Evolutionary conservation across 2,797 vertebrate genomes (phyloP).

Genomic region (Alcedo atthis): DNA sequence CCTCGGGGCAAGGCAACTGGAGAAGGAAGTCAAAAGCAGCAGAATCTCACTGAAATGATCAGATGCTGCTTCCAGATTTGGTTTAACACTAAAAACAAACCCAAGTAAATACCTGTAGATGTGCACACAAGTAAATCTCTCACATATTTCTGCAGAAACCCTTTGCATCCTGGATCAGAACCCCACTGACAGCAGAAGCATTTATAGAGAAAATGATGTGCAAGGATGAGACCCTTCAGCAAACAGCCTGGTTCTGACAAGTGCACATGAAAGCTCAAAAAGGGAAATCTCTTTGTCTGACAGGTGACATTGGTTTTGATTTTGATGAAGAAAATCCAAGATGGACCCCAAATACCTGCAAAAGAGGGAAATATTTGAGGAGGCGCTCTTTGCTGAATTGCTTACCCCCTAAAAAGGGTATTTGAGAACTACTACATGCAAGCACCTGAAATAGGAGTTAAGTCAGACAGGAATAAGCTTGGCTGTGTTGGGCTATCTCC

Average conservation of each 20-base stretch:
- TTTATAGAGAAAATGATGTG: background rate
- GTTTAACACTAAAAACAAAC: background rate
- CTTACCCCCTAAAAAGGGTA: background rate
- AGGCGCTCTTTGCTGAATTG: background rate
- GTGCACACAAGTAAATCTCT: background rate
- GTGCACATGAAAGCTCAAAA: background rate
- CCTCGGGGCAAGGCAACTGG: constrained; percentile 26
- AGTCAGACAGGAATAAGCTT: background rate
- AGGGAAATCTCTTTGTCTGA: background rate
- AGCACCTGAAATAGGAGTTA: background rate
- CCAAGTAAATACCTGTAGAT: background rate
- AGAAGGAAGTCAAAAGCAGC: background rate
- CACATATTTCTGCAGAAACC: accelerated
- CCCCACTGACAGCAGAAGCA: accelerated
- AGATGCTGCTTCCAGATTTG: background rate
- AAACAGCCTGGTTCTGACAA: background rate
- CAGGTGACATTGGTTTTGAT: background rate
- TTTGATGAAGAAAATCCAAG: background rate
- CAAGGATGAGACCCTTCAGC: background rate
- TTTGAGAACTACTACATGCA: background rate
- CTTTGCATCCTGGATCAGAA: background rate
- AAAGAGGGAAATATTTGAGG: background rate
- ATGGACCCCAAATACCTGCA: accelerated
- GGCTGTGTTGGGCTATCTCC: background rate
- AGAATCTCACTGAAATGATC: background rate